A percentile compares a stretch with the other conserved stretches of the same genome.
Conservation (phyloP, 2,888 invertebrate species). For the Congeria kusceri region DNA sequence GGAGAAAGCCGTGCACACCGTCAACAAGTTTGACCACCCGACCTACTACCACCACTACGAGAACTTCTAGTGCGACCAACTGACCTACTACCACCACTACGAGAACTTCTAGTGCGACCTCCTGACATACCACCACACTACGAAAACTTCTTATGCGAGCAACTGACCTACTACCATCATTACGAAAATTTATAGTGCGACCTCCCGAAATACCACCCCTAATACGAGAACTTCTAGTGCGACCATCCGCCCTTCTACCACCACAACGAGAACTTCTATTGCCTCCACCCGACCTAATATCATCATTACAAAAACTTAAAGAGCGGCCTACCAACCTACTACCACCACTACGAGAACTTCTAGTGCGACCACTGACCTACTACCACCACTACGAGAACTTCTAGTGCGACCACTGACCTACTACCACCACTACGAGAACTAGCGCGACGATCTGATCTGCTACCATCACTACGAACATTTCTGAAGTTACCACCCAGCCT, state of each 20-base stretch:
- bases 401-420: slow-evolving; percentile 89
- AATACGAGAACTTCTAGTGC: slow-evolving; percentile 95
- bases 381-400: not conserved
- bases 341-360: slow-evolving; percentile 99
- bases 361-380: slow-evolving; percentile 74
- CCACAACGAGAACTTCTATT: slow-evolving; percentile 96
- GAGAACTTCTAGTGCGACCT: slow-evolving; percentile 78
- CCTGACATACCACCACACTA: slow-evolving; percentile 98
- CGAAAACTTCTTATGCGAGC: slow-evolving; percentile 92
- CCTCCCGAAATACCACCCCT: slow-evolving; percentile 95
- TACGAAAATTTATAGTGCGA: slow-evolving; percentile 29
- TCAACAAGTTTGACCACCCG: slow-evolving; percentile 93
- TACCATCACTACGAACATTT: not conserved
- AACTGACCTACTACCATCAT: not conserved
- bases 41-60: slow-evolving; percentile 98
- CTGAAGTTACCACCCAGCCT: slow-evolving; percentile 89
- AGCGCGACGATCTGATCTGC: slow-evolving; percentile 47
- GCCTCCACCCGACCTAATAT: too few species aligned
- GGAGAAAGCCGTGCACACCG: slow-evolving; percentile 97
- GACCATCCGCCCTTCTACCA: slow-evolving; percentile 94
- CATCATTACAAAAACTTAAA: slow-evolving; percentile 93
- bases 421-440: slow-evolving; percentile 98
- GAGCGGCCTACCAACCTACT: slow-evolving; percentile 92
- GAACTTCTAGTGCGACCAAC: slow-evolving; percentile 90
- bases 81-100: not conserved